Conservation (phyloP, 1,140 invertebrate genomes). For the Tetraneura akinire region DNA sequence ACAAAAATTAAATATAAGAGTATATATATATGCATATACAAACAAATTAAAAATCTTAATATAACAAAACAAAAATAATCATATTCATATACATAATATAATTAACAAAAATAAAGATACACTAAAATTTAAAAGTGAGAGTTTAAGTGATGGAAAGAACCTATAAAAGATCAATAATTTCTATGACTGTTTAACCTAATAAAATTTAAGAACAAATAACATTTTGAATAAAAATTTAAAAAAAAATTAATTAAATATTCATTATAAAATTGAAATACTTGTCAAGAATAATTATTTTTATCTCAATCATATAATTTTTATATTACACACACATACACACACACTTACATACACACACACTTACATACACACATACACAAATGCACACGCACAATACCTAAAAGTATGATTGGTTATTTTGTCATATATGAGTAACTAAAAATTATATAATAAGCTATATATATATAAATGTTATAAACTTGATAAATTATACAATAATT, state of each 20-base stretch:
- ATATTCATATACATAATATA: neutral
- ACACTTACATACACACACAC: no score
- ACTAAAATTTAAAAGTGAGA: slow-evolving; percentile 11
- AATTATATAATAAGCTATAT: neutral
- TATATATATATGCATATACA: neutral
- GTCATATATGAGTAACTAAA: neutral
- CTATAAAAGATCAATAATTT: neutral
- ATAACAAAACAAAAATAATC: slow-evolving; percentile 5
- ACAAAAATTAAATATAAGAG: slow-evolving; percentile 1
- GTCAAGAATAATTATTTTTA: neutral
- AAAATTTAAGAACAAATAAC: slow-evolving; percentile 21
- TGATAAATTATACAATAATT: neutral
- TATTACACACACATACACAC: no score
- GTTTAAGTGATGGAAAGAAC: neutral
- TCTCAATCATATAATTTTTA: neutral
- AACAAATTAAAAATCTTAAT: neutral
- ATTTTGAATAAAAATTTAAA: neutral
- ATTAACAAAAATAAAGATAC: neutral
- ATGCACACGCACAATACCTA: neutral
- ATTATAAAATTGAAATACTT: neutral
- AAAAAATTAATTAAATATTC: neutral
- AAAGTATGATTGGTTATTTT: slow-evolving; percentile 13
- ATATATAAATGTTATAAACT: neutral
- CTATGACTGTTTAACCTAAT: neutral
- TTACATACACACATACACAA: no score